Evolutionary conservation across 2,888 invertebrate species (phyloP).

Genomic region (Mesorhabditis spiculigera): DNA sequence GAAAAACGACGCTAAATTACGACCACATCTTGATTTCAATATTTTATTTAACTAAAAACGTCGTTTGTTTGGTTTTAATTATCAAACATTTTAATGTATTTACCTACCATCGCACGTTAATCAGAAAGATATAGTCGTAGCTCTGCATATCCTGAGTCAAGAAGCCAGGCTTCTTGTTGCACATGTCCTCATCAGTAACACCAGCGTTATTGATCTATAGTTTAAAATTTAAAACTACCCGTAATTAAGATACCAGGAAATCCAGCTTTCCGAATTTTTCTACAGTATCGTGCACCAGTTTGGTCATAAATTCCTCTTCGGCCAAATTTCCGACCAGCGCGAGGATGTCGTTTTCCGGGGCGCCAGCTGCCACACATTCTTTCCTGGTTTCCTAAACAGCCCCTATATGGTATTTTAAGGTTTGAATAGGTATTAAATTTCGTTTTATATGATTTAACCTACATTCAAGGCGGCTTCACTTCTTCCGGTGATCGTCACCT

Average conservation of each 20-base stretch:
- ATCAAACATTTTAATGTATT: neutral
- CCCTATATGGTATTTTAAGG: neutral
- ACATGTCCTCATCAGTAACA: neutral
- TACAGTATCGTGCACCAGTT: neutral
- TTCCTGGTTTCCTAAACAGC: neutral
- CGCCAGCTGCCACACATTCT: neutral
- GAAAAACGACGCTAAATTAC: neutral
- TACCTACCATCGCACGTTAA: neutral
- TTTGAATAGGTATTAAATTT: neutral
- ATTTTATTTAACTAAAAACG: too few species aligned
- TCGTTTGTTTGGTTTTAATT: too few species aligned
- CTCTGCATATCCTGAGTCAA: neutral
- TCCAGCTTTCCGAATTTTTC: neutral
- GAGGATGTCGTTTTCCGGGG: neutral
- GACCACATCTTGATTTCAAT: too few species aligned
- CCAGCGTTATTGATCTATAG: conserved; percentile 2
- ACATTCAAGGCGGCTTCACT: neutral
- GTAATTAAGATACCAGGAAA: neutral
- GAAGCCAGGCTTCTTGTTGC: neutral
- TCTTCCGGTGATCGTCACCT: neutral
- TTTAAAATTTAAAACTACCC: neutral
- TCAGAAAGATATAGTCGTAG: neutral
- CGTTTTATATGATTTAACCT: neutral
- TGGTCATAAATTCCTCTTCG: neutral
- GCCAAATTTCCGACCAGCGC: neutral